These are phyloP conservation scores for Cataglyphis albicans DNA, from an alignment of 2,888 invertebrate species.

Conservation along the genomic window DNA sequence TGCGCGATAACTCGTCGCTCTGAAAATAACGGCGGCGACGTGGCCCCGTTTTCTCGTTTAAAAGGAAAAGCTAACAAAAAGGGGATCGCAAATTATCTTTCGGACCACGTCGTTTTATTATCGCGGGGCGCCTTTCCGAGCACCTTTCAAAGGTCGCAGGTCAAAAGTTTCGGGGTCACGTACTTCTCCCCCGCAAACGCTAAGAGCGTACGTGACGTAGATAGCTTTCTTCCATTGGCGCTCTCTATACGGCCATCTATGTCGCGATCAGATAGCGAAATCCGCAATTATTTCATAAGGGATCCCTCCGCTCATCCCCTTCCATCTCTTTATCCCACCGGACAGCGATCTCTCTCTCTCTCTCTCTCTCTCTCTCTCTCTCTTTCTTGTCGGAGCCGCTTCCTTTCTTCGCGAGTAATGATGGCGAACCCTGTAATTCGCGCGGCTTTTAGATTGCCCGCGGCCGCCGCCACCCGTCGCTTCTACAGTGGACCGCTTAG, in stretches of 20 bases:
- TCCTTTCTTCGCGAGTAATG: slow-evolving; percentile 69
- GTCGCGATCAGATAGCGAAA: slow-evolving; percentile 69
- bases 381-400: slow-evolving; percentile 14
- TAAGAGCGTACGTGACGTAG: slow-evolving; percentile 54
- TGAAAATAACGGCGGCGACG: slow-evolving; percentile 46
- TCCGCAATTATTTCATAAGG: slow-evolving; percentile 70
- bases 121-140: slow-evolving; percentile 42
- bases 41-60: slow-evolving; percentile 48
- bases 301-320: slow-evolving; percentile 12
- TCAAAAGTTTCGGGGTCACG: slow-evolving; percentile 60
- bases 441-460: slow-evolving; percentile 77
- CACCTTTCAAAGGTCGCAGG: slow-evolving; percentile 59
- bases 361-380: slow-evolving; percentile 20
- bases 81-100: slow-evolving; percentile 55
- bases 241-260: slow-evolving; percentile 55
- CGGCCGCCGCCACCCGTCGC: slow-evolving; percentile 63
- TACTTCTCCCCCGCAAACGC: slow-evolving; percentile 42
- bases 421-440: slow-evolving; percentile 78
- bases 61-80: slow-evolving; percentile 29
- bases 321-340: slow-evolving; percentile 23
- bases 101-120: slow-evolving; percentile 53
- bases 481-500: slow-evolving; percentile 67
- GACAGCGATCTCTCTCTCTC: slow-evolving; percentile 17
- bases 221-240: slow-evolving; percentile 58
- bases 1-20: slow-evolving; percentile 26